Percentiles rank a stretch among this genome's conserved stretches.
phyloP scores from a whole-genome alignment of 2,888 invertebrate species.

The Ophioninae sp. region DNA sequence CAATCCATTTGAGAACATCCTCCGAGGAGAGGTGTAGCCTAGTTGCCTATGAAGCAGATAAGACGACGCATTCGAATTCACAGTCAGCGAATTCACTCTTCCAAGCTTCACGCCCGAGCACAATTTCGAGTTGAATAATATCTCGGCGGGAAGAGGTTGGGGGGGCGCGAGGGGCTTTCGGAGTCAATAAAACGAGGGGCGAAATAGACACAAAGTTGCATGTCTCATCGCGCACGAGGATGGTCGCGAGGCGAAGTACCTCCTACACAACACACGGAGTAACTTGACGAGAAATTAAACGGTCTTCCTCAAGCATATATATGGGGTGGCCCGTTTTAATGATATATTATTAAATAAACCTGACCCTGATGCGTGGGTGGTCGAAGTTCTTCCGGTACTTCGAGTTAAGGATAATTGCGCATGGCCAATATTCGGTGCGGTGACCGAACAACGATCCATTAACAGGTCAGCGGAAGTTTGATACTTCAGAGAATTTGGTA shows the following conservation, averaged over 20 bases:
- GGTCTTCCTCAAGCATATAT: background rate
- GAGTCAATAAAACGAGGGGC: conserved; percentile 35
- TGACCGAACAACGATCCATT: background rate
- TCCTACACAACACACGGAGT: background rate
- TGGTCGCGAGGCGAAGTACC: background rate
- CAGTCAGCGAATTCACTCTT: conserved; percentile 27
- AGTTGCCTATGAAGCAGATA: conserved; percentile 1
- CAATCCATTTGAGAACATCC: background rate
- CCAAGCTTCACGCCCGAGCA: conserved; percentile 12
- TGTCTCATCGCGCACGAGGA: background rate
- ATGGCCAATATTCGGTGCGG: background rate
- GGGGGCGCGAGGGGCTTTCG: background rate
- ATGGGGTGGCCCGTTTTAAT: background rate
- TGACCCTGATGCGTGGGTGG: background rate
- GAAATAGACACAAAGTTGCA: conserved; percentile 17
- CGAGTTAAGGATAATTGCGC: background rate
- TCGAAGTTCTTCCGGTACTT: background rate
- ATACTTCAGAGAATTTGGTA: background rate
- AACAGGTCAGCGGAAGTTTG: background rate
- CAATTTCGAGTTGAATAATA: conserved; percentile 51
- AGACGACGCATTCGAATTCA: conserved; percentile 2
- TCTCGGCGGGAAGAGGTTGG: conserved; percentile 25
- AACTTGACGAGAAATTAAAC: background rate
- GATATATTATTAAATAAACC: background rate
- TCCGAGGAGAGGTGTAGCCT: background rate